Evolutionary conservation across 2,888 invertebrate genomes (phyloP).

Genomic region (Digitonthophagus gazella): DNA sequence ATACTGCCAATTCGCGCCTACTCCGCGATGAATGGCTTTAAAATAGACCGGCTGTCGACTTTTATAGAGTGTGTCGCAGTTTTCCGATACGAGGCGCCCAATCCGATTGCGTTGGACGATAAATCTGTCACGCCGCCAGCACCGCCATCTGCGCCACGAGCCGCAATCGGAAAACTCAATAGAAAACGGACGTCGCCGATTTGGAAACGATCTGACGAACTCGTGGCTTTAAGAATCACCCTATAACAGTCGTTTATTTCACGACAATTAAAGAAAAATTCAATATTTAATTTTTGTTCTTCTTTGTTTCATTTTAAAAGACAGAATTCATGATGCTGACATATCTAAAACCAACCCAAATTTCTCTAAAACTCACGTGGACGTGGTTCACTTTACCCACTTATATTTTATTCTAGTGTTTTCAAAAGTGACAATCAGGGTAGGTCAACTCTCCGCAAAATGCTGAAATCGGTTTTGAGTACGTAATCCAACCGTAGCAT

Average conservation of each 20-base stretch:
- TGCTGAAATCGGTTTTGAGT: no score
- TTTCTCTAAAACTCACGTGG: no score
- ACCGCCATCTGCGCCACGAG: not conserved
- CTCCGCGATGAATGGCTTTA: constrained; percentile 14
- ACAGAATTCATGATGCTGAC: no score
- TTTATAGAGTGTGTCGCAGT: constrained; percentile 4
- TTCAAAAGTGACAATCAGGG: no score
- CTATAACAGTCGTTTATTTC: not conserved
- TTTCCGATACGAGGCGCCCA: not conserved
- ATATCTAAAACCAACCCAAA: no score
- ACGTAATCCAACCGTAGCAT: no score
- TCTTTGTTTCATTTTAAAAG: no score
- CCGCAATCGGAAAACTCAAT: not conserved
- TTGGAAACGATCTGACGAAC: not conserved
- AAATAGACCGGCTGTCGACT: constrained; percentile 10
- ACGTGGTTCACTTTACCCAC: no score
- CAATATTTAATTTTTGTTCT: no score
- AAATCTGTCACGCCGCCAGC: not conserved
- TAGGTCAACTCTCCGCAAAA: no score
- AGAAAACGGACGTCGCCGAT: not conserved
- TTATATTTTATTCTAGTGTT: no score
- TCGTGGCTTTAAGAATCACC: not conserved
- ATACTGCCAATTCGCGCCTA: constrained; percentile 11
- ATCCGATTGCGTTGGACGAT: not conserved
- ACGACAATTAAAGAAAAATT: not conserved